Evolutionary conservation across 2,113 vertebrate genomes (phyloP), one percentile per base, ranked within the genome.

Genomic region (Scortum barcoo): DNA sequence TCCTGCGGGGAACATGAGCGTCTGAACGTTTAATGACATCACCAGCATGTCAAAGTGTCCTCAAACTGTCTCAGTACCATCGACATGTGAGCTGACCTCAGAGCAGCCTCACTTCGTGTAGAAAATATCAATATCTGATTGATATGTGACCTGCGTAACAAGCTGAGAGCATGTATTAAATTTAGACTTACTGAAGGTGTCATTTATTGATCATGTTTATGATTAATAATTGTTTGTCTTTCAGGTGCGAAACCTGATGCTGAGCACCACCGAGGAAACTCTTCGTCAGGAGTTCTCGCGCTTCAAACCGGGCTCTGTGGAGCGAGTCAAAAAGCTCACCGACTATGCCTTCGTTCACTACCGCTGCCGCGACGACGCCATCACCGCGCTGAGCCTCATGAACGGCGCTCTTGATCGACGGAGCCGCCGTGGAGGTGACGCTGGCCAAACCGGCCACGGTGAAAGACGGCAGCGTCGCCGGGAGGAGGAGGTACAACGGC

Each of bases 271-370:
- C 0, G 98, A 99, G 74, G 97, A 99, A 70, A 96, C 95, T 2
- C 96, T 99, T 54, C 94, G 93, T 69, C 92, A 93, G 58, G 97
- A 97, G 91, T 99, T 99, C 91, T 98, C 96, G 58, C 92, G 93
- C 69, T 96, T 97, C 87, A 97, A 97, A 71, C 96, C 97, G 7
- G 97, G 97, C 80, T 90, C 93, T 3, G 97, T 99, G 87, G 97
- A 99, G 84, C 95, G 97, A 19, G 97, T 99, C 0, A 99, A 98
- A 92, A 99, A 99, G 91, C 92, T 99, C 77, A 94, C 95, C 12
- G 97, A 99, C 91, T 99, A 99, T 86, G 98, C 97, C 78, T 99
- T 99, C 92, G 91, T 99, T 86, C 98, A 99, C 90, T 99, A 97
- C 94, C 96, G 95, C 86, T 93, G 91, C 77, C 96, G 97, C 9